Evolutionary conservation across 2,888 invertebrate species (phyloP), one percentile per base, ranked within the genome.

Genomic region (Leucophenga maculata): DNA sequence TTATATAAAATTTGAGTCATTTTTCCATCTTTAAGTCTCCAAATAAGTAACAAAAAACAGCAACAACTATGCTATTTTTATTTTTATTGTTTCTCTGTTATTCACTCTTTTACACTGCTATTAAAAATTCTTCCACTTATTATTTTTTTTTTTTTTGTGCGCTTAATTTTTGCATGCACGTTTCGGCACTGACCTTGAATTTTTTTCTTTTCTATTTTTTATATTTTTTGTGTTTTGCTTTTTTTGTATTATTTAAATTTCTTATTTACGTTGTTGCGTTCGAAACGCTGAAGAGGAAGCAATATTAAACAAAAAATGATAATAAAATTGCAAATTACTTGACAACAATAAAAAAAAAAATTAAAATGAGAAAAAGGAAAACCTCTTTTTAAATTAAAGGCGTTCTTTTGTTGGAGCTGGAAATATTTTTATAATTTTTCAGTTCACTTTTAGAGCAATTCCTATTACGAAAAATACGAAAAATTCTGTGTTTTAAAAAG

Each of bases 141-240:
- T 60, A 14, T 20, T 65, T 2, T 65, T 59, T 32, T 67, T 60
- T 44, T 55, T 46, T 18, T 66, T 75, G 70, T 75, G 73, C 74
- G 80, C 82, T 80, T 80, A 82, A 80, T 80, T 81, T 81, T 81
- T 81, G 81, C 84, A 81, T 81, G 81, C 81, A 81, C 81, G 84
- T 81, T 81, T 81, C 74, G 81, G 83, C 76, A 74, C 75, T 84
- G 84, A 81, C 81, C 81, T 81, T 81, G 81, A 81, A 84, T 83
- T 77, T 74, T 76, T 69, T 9, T 32, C 3, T 59, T 65, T 68
- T 52, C 50, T 67, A 39, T 32, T n/a, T 55, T 65, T 65, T 57
- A 70, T 71, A 71, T 71, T 72, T 75, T 72, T 74, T 66, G 31
- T 66, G 59, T 57, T 16, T 26, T 20, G 32, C 14, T 78, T 67